Evolutionary conservation across 2,113 vertebrate species (phyloP).

Genomic region (Takifugu bimaculatus): DNA sequence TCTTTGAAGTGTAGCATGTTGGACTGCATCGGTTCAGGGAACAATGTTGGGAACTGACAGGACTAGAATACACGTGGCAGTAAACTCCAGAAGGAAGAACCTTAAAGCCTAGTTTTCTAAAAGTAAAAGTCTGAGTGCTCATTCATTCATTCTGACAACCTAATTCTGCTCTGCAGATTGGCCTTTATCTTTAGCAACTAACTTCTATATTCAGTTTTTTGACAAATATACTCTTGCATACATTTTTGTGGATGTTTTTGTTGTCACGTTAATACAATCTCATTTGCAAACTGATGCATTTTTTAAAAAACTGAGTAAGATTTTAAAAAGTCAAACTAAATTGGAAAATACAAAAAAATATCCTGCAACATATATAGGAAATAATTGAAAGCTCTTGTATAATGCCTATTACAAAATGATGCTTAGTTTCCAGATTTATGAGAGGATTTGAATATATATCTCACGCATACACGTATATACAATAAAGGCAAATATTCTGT

Average conservation of each 20-base stretch:
- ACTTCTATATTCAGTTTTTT: constrained; percentile 7
- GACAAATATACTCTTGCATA: constrained; percentile 54
- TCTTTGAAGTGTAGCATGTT: constrained; percentile 10
- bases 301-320: too few species aligned
- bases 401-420: constrained; percentile 21
- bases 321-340: background rate
- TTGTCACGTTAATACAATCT: constrained; percentile 2
- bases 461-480: constrained; percentile 21
- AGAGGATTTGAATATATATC: constrained; percentile 21
- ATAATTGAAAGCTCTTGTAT: constrained; percentile 18
- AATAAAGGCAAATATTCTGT: constrained; percentile 40
- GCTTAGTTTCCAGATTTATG: constrained; percentile 18
- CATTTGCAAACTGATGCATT: constrained; percentile 1
- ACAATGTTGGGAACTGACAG: constrained; percentile 1
- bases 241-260: constrained; percentile 44
- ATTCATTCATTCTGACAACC: constrained; percentile 34
- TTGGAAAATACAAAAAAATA: constrained; percentile 16
- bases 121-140: constrained; percentile 27
- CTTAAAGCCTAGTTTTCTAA: constrained; percentile 52
- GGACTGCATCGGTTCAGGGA: constrained; percentile 1
- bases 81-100: constrained; percentile 43
- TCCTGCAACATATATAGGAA: constrained; percentile 19
- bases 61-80: constrained; percentile 23
- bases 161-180: constrained; percentile 78
- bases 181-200: constrained; percentile 23